phyloP scores from a whole-genome alignment of 2,797 vertebrate species.

The Alauda arvensis region DNA sequence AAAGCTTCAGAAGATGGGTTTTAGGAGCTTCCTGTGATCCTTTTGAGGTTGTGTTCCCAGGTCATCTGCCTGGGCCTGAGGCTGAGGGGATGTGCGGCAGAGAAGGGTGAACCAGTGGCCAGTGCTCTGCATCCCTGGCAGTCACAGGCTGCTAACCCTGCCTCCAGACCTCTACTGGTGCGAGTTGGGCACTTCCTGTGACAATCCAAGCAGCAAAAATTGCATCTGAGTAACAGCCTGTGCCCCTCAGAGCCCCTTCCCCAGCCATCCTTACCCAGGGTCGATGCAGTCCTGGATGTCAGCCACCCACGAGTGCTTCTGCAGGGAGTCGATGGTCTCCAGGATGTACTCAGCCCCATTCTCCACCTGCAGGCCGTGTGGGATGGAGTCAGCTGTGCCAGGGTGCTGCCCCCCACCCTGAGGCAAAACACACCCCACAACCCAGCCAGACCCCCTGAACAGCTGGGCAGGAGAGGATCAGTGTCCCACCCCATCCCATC shows the following conservation, averaged over 20 bases:
- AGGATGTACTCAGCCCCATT: slow-evolving; percentile 95
- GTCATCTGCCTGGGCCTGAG: neutral
- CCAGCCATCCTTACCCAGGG: slow-evolving; percentile 80
- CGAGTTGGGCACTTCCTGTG: neutral
- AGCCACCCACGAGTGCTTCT: slow-evolving; percentile 98
- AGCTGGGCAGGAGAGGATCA: neutral
- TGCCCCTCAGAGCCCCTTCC: neutral
- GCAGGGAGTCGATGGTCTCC: slow-evolving; percentile 96
- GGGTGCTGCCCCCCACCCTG: fast-evolving
- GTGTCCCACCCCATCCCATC: neutral
- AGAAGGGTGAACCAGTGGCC: neutral
- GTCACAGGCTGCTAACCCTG: neutral
- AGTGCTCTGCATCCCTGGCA: neutral
- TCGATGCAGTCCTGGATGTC: slow-evolving; percentile 98
- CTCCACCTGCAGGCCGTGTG: slow-evolving; percentile 79
- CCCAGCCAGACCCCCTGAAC: neutral
- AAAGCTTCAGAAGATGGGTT: neutral
- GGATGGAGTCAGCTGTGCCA: neutral
- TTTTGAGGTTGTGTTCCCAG: fast-evolving
- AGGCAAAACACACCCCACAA: neutral
- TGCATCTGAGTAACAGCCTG: neutral
- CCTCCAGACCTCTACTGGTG: neutral
- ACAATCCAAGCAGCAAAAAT: neutral
- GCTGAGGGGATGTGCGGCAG: fast-evolving
- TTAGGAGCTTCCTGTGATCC: neutral